These are phyloP conservation scores for Noturus placidus DNA, from an alignment of 2,113 vertebrate species.

Conservation along the genomic window DNA sequence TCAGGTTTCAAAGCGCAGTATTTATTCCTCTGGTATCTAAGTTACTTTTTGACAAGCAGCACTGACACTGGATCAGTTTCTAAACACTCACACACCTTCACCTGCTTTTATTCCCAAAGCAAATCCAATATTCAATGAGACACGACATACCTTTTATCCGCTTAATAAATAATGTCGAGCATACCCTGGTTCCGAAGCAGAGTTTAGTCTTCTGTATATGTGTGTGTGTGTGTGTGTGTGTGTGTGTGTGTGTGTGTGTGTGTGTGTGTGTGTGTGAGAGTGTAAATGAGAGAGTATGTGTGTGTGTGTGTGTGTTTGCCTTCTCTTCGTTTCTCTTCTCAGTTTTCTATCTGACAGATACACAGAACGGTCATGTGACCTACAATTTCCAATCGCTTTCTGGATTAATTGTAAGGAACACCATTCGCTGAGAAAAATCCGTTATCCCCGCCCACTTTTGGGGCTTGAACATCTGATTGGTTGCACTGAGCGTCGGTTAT, in stretches of 20 bases:
- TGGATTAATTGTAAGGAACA: not conserved
- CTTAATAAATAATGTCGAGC: not conserved
- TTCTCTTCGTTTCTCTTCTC: constrained; percentile 25
- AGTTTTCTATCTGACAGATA: constrained; percentile 43
- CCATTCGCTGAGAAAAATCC: constrained; percentile 55
- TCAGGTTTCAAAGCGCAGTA: not conserved
- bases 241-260: not conserved
- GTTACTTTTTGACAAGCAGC: constrained; percentile 7
- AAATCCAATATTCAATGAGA: not conserved
- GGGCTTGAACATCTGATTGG: constrained; percentile 44
- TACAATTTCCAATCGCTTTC: constrained; percentile 60
- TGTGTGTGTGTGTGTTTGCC: not conserved
- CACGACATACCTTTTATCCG: constrained; percentile 59
- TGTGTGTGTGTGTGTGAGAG: not conserved
- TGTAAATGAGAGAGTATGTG: not conserved
- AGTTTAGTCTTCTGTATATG: constrained; percentile 42
- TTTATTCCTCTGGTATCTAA: not conserved
- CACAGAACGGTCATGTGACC: constrained; percentile 44
- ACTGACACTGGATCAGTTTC: not conserved
- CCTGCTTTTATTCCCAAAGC: not conserved
- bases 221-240: not conserved
- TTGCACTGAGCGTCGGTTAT: constrained; percentile 27
- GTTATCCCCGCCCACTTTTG: constrained; percentile 50
- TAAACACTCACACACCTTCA: not conserved
- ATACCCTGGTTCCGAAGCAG: constrained; percentile 6